Base-by-base conservation (phyloP, 2,113 vertebrate genomes). In the Toxotes jaculatrix region DNA sequence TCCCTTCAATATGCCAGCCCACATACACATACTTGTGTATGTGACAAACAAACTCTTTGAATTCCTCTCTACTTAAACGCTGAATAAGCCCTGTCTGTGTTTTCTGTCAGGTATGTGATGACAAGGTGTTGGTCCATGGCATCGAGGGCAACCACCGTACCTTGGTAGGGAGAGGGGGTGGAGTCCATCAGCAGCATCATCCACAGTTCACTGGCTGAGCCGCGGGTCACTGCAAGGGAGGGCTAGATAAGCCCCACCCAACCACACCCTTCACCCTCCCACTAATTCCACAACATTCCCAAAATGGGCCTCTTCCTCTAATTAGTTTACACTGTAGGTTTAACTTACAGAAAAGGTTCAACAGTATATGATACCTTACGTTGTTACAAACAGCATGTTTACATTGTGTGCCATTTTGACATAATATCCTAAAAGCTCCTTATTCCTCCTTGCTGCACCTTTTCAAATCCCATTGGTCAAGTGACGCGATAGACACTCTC, bases 81-180 rank as follows among this genome's bases (percentile, higher is more conserved):
- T n/a, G 5, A 43, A 23, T 23, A 34, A 27, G 7, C 0, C 10
- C 42, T 64, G 1, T 34, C 3, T 32, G 7, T 74, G 17, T 81
- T 36, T 74, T 12, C 73, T 42, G 73, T 4, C 93, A 99, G 97
- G 98, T 99, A 1, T 99, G 98, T 0, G 97, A 98, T 5, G 97
- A 97, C n/a, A 95, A 96, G 31, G 94, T 99, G 21, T 96, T 95
- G 0, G 95, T 99, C 80, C 97, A 99, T 0, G 7, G 97, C 75
- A 93, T 99, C 2, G 96, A 98, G 88, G 98, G 98, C 0, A 97
- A 99, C 91, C 98, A 99, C 81, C 96, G 87, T 80, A 96, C 95
- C 0, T 94, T 98, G 79, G 84, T 95, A 99, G 74, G 97, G 96
- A 74, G 78, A 88, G 0, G 97, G 98, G 0, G 95, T 93, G 9